Evolutionary conservation across 2,888 invertebrate genomes (phyloP), one percentile per base, ranked within the genome.

Genomic region (Leptopilina myrica): DNA sequence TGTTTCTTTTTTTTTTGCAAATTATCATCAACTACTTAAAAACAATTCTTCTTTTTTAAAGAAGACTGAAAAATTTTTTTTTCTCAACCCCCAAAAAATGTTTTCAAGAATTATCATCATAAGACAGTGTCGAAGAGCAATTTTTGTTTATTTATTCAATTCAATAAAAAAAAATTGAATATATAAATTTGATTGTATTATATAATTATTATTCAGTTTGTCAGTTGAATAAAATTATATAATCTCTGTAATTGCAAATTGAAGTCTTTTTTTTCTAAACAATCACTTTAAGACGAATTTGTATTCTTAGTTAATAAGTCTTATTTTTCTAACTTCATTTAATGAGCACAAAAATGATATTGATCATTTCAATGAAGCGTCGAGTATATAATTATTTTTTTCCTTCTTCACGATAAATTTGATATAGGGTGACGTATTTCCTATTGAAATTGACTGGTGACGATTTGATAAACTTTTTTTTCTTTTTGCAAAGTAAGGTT

Each of bases 281-380:
- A 62, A 15, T 62, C 62, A 62, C 64, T 76, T 76, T 56, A 14
- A 59, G n/a, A 46, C 65, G n/a, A 15, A 78, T 78, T 67, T 78
- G 43, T 76, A 64, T 75, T 15, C n/a, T 53, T 69, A 20, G 49
- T 46, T 49, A 26, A 20, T 53, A 26, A 33, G 15, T 64, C 53
- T 62, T 43, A 40, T 64, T 20, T 43, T 53, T 14, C 43, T 53
- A 59, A n/a, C n/a, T 43, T 62, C n/a, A 15, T 33, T 64, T 69
- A 33, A n/a, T 33, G 7, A 67, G 53, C 56, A 56, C n/a, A 73
- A 56, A 33, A 33, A 53, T 73, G 56, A 56, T 73, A 73, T 73
- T 59, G 43, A 77, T 56, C 26, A 12, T 66, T 67, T 65, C 26
- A 43, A 53, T 33, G 15, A 40, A 40, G 33, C 53, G 20, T 20